phyloP scores from a whole-genome alignment of 2,888 invertebrate species.

The Cepaea hortensis region DNA sequence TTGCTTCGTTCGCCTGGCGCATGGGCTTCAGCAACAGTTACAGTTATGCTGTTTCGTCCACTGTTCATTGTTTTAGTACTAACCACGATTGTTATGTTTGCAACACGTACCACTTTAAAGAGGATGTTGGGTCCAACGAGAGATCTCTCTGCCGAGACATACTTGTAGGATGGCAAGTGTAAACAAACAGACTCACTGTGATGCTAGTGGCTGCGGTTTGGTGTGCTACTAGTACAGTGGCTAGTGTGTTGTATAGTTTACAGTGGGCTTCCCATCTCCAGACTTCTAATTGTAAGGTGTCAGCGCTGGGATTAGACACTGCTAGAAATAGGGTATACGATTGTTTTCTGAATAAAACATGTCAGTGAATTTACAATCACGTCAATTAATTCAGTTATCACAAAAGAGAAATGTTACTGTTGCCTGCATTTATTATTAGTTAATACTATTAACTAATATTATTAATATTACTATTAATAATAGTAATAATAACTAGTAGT shows the following conservation, averaged over 20 bases:
- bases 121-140: background rate
- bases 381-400: too few relatives aligned
- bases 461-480: too few relatives aligned
- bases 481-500: too few relatives aligned
- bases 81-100: background rate
- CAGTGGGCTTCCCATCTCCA: background rate
- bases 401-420: too few relatives aligned
- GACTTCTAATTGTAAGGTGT: background rate
- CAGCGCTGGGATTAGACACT: too few relatives aligned
- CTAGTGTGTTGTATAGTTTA: background rate
- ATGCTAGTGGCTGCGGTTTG: background rate
- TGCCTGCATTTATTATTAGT: too few relatives aligned
- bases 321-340: too few relatives aligned
- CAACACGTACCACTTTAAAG: background rate
- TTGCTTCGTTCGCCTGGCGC: background rate
- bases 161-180: conserved; percentile 19
- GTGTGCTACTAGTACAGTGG: background rate
- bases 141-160: background rate
- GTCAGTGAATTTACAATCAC: too few relatives aligned
- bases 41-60: background rate
- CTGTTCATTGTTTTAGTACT: background rate
- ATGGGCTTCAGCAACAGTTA: background rate
- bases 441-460: too few relatives aligned
- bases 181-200: conserved; percentile 29
- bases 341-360: too few relatives aligned